A percentile compares a stretch with the other conserved stretches of the same genome.
These are phyloP conservation scores for Drymonia ruficornis DNA, from an alignment of 2,888 invertebrate genomes.

Conservation along the genomic window DNA sequence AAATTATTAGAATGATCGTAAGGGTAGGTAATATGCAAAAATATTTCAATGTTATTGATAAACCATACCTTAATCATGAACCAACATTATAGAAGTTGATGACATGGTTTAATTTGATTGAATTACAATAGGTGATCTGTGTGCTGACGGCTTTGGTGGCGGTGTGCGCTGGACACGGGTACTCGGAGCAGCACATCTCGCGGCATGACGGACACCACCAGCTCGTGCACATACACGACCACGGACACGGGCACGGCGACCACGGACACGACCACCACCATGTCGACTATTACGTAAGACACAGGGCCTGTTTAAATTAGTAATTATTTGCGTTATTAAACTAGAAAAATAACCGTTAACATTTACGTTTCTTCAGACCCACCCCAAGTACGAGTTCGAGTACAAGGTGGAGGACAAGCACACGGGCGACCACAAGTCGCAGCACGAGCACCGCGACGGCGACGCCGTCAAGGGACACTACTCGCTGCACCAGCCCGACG, in stretches of 20 bases:
- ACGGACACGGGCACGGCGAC: conserved; percentile 20
- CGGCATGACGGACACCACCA: conserved; percentile 42
- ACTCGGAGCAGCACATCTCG: conserved; percentile 48
- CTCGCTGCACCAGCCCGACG: conserved; percentile 79
- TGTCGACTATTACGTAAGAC: conserved; percentile 36
- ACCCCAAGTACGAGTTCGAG: conserved; percentile 62
- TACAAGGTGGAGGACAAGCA: conserved; percentile 78
- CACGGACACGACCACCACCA: conserved; percentile 28
- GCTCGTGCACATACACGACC: conserved; percentile 27
- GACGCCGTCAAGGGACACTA: conserved; percentile 84
- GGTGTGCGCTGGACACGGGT: conserved; percentile 22
- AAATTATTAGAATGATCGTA: conserved; percentile 14
- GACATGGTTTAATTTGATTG: no score
- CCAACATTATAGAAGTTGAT: no score
- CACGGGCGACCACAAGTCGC: conserved; percentile 82
- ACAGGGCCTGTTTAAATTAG: neutral
- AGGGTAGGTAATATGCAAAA: conserved; percentile 17
- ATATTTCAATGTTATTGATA: no score
- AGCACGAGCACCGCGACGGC: conserved; percentile 79
- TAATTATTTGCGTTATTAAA: neutral
- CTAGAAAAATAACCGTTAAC: neutral
- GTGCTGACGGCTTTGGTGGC: conserved; percentile 13
- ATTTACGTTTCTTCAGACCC: conserved; percentile 11
- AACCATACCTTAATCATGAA: neutral
- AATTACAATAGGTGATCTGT: conserved; percentile 22